Base-by-base conservation (phyloP, 2,797 vertebrate genomes). In the Chlorospingus semifuscus region DNA sequence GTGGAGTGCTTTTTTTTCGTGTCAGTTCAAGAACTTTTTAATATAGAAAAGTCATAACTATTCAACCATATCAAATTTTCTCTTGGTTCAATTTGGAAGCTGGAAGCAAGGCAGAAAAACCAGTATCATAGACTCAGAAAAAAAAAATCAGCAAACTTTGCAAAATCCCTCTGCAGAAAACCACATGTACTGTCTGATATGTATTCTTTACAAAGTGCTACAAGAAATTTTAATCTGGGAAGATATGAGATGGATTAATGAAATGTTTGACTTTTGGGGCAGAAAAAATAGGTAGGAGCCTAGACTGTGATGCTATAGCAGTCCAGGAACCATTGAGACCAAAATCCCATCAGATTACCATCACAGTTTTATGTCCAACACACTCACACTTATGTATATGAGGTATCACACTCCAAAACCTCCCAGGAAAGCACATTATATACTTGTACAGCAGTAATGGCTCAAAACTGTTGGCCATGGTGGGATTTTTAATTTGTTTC, bases 41-140 rank as follows among this genome's bases (percentile, higher is more conserved):
- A 60, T 46, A 76, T 4, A 87, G 63, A 65, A 75, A 93, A 89
- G 34, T 44, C 63, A 87, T 89, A 95, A 93, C 90, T 84, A 94
- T 81, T 78, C 53, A 89, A 49, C 29, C 29, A 49, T 66, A 66
- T 21, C 39, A 55, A 83, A 74, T 87, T 92, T 95, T 92, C 34
- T 82, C 59, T 44, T 92, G 29, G 24, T 74, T 70, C 81, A 87
- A 20, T 64, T 53, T 87, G 70, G 68, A 88, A 91, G 39, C 52
- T 78, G 85, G 74, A 91, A 90, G 41, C 0, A 0, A 89, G 47
- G 61, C 21, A 90, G 66, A 27, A 90, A 93, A 90, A 69, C 21
- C 27, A 72, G 41, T 34, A 72, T 34, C 65, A 57, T 2, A 49
- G 53, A 66, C 15, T 61, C 27, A 82, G 36, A 78, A 92, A 91